Evolutionary conservation across 1,140 invertebrate species (phyloP).

Genomic region (Bombus pyrosoma): DNA sequence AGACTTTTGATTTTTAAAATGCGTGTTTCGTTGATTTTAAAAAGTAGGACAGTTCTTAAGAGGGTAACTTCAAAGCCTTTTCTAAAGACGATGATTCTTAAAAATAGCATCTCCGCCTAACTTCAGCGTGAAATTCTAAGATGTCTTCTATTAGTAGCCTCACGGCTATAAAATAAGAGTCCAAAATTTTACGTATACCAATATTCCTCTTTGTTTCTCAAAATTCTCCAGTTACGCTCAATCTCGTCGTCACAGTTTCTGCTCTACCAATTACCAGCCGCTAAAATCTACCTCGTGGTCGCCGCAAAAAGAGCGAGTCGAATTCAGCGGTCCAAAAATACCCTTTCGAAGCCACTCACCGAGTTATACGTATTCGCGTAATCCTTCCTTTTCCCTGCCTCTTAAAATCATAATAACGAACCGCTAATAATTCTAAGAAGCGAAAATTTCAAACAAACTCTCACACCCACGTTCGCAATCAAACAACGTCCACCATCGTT

Average conservation of each 20-base stretch:
- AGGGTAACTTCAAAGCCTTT: too few relatives aligned
- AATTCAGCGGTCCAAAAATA: slow-evolving; percentile 1
- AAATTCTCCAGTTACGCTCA: too few relatives aligned
- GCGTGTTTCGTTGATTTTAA: too few relatives aligned
- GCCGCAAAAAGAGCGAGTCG: not conserved
- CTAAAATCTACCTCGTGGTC: not conserved
- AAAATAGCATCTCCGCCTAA: too few relatives aligned
- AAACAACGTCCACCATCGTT: not conserved
- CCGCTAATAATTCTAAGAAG: not conserved
- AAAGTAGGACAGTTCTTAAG: too few relatives aligned
- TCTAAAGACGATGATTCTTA: too few relatives aligned
- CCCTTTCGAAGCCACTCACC: not conserved
- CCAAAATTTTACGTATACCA: too few relatives aligned
- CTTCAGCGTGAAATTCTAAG: too few relatives aligned
- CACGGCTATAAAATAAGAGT: too few relatives aligned
- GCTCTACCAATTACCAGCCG: not conserved
- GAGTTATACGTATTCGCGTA: slow-evolving; percentile 5
- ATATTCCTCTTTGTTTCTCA: too few relatives aligned
- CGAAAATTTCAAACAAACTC: not conserved
- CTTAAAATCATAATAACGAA: not conserved
- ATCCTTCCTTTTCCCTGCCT: not conserved
- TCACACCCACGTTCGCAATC: not conserved
- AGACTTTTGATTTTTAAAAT: too few relatives aligned
- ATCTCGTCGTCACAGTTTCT: not conserved
- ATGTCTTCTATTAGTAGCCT: too few relatives aligned